phyloP scores from a whole-genome alignment of 2,113 vertebrate species.

The Indri indri region DNA sequence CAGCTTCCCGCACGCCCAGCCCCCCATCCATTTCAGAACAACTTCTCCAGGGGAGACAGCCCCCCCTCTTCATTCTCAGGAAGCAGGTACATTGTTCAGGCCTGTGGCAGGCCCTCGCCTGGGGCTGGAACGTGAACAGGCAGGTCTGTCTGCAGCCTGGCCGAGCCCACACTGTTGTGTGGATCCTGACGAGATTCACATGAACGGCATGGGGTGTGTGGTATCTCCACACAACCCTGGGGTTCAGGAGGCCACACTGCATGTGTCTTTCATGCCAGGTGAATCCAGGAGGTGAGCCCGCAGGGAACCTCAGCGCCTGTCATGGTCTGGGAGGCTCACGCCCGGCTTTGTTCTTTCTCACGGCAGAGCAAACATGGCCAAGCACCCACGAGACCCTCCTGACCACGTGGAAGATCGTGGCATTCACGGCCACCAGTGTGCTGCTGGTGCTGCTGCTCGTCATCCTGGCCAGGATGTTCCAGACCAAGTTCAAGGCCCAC shows the following conservation, averaged over 20 bases:
- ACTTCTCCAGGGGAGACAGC: background rate
- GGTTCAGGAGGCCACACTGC: background rate
- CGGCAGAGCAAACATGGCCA: slow-evolving; percentile 89
- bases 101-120: accelerated
- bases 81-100: background rate
- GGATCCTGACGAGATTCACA: background rate
- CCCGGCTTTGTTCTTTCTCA: background rate
- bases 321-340: accelerated
- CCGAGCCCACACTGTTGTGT: background rate
- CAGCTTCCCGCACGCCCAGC: background rate
- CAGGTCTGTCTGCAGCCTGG: background rate
- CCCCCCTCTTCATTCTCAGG: background rate
- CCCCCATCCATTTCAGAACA: background rate
- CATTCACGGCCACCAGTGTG: slow-evolving; percentile 91
- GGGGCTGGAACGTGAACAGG: background rate
- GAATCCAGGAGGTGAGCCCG: accelerated
- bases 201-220: accelerated
- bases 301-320: accelerated
- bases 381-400: slow-evolving; percentile 88
- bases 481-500: slow-evolving; percentile 91
- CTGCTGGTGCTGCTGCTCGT: slow-evolving; percentile 89
- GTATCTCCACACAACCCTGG: background rate
- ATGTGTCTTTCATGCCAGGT: background rate
- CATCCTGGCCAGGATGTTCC: slow-evolving; percentile 90
- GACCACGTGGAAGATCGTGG: slow-evolving; percentile 93